Evolutionary conservation across 2,888 invertebrate genomes (phyloP).

Genomic region (Lepidochitona cinerea): DNA sequence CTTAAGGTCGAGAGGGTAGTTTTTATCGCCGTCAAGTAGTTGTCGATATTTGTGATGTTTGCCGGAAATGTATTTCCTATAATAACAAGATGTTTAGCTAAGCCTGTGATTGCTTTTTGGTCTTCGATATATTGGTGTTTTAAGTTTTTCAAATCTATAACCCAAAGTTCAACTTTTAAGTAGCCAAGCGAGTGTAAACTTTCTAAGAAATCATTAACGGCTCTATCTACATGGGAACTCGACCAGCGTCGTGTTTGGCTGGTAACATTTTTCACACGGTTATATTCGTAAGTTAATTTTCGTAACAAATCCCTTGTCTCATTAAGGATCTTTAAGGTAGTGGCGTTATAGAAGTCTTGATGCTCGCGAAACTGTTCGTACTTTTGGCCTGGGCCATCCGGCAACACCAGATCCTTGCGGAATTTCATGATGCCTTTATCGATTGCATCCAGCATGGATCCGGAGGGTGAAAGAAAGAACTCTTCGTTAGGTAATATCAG

Average conservation of each 20-base stretch:
- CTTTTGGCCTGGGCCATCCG: background rate
- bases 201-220: background rate
- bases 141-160: background rate
- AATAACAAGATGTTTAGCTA: background rate
- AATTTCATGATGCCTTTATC: background rate
- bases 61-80: background rate
- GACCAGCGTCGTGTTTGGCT: background rate
- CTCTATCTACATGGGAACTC: background rate
- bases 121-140: background rate
- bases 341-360: background rate
- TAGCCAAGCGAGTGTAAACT: background rate
- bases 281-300: background rate
- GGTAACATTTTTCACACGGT: background rate
- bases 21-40: background rate
- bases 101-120: background rate
- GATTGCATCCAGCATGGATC: background rate
- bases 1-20: background rate
- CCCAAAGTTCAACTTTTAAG: background rate
- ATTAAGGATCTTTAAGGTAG: background rate
- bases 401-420: background rate
- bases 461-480: background rate
- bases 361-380: background rate
- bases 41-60: background rate
- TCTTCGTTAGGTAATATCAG: background rate
- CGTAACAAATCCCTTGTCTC: background rate